Base-by-base conservation (phyloP, 2,888 invertebrate genomes). In the Pandemis heparana region DNA sequence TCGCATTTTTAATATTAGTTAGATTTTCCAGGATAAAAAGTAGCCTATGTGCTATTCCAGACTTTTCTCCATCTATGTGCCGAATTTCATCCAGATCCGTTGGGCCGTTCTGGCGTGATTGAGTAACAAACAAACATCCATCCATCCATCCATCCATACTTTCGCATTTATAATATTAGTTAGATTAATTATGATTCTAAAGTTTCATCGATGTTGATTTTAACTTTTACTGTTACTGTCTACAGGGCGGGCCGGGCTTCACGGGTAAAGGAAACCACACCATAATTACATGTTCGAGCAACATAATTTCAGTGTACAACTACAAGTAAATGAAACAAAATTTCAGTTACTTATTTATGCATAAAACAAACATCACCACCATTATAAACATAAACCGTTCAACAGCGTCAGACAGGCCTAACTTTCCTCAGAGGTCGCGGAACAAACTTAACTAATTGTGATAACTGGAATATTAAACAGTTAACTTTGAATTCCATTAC, bases 381-480 rank as follows among this genome's bases (percentile, higher is more conserved):
- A 38, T 65, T 61, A 69, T 65, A 56, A 60, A 70, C 43, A 64
- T 66, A 68, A 65, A 70, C 51, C 60, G 32, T 65, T 65, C 43
- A 56, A 43, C 67, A 32, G 62, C 62, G 60, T 14, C 9, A 61
- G 59, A 53, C 51, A 70, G 32, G 23, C 74, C 65, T 53, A 65
- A 65, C 68, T 72, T 68, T 48, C 68, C 23, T 16, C 60, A 61
- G 69, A 74, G 70, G 70, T 74, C 70, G 64, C 16, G 43, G 65
- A 65, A 72, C 56, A 72, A 70, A 74, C 70, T 74, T 65, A 70
- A 70, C 65, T 74, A 74, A 70, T 70, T 70, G 70, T 74, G 51
- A 53, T 65, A 74, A 70, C 69, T 70, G 65, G 74, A 74, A 74
- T 74, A 74, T 74, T 74, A 74, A 74, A 61, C 70, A 74, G 74